These are phyloP conservation scores for Myrmecophaga tridactyla DNA, from an alignment of 2,113 vertebrate species.

Conservation along the genomic window DNA sequence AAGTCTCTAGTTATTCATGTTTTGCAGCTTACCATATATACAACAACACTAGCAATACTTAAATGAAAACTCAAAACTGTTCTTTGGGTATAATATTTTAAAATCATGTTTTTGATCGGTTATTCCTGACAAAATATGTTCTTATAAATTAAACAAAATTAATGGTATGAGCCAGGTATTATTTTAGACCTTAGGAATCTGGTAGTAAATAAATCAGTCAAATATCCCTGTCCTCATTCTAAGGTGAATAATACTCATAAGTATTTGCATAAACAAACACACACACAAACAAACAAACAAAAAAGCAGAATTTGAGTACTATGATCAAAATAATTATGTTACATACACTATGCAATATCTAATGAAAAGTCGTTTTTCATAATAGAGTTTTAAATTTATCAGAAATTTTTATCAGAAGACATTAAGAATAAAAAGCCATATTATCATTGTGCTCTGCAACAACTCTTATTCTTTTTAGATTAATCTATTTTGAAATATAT, in stretches of 20 bases:
- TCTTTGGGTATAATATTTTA: background rate
- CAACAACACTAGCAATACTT: background rate
- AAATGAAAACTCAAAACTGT: background rate
- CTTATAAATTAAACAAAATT: background rate
- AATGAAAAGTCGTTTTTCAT: background rate
- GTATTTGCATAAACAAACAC: background rate
- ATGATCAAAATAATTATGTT: background rate
- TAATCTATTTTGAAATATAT: background rate
- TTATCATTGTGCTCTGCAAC: background rate
- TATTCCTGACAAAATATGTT: background rate
- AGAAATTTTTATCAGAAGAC: background rate
- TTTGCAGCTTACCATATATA: background rate
- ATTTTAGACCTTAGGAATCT: background rate
- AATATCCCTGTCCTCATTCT: background rate
- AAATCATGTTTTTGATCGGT: background rate
- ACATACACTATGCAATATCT: background rate
- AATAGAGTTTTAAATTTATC: background rate
- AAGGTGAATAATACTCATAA: background rate
- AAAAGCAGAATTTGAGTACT: background rate
- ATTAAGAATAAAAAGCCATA: background rate
- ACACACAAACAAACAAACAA: background rate
- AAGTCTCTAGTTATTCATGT: background rate
- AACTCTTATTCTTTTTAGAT: background rate
- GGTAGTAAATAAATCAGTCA: background rate
- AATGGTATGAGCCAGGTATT: background rate